These are phyloP conservation scores for Malthinus flaveolus DNA, from an alignment of 2,888 invertebrate genomes.

Conservation along the genomic window DNA sequence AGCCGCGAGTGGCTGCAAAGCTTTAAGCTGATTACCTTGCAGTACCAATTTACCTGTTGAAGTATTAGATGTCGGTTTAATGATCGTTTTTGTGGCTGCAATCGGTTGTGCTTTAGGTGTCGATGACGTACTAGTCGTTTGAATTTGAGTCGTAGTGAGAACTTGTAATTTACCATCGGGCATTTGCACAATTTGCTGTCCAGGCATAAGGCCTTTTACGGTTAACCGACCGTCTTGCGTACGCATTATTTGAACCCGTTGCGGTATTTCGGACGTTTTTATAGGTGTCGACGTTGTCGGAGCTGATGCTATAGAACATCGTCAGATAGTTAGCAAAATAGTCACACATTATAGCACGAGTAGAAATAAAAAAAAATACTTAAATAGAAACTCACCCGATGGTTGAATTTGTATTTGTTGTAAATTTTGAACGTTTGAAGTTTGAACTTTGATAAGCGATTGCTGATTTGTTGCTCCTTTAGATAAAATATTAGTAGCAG, in stretches of 20 bases:
- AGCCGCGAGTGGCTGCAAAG: constrained; percentile 34
- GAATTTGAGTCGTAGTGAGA: constrained; percentile 65
- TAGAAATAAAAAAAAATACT: neutral
- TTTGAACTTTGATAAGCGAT: constrained; percentile 59
- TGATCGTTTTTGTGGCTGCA: constrained; percentile 38
- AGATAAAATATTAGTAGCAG: constrained; percentile 60
- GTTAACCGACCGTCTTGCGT: constrained; percentile 90
- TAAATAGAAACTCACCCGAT: constrained; percentile 38
- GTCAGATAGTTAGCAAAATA: neutral
- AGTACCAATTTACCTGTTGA: constrained; percentile 45
- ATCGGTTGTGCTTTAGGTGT: constrained; percentile 43
- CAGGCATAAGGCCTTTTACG: constrained; percentile 87
- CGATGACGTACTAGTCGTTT: constrained; percentile 52
- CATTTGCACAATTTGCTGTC: constrained; percentile 91
- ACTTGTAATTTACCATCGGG: constrained; percentile 93
- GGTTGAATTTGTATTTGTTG: constrained; percentile 56
- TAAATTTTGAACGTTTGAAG: constrained; percentile 44
- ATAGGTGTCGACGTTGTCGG: constrained; percentile 36
- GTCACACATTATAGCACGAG: neutral
- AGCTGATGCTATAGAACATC: constrained; percentile 30
- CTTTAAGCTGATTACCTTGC: constrained; percentile 38
- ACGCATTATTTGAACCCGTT: constrained; percentile 89
- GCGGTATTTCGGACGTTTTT: constrained; percentile 55
- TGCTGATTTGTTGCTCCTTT: constrained; percentile 55
- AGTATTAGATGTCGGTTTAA: constrained; percentile 41